Evolutionary conservation across 1,140 invertebrate genomes (phyloP), one percentile per base, ranked within the genome.

Genomic region (Magallana gigas): DNA sequence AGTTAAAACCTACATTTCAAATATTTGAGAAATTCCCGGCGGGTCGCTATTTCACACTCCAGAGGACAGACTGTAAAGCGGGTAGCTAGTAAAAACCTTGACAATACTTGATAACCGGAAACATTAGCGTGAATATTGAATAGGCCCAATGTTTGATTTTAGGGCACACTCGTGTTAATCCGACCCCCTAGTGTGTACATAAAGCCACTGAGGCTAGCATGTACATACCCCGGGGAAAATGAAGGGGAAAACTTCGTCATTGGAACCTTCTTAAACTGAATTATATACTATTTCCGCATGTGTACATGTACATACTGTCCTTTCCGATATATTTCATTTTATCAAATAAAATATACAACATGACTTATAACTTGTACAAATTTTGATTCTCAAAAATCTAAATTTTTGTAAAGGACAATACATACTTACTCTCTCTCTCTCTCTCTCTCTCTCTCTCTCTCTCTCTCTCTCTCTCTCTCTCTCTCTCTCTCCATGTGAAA

Each of bases 31-130:
- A 76, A 23, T 36, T 76, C 60, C 60, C 60, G 60, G 18, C 18
- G 60, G 68, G 68, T 12, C 36, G 68, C 68, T 76, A 76, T 76
- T 76, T 76, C 68, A 76, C 68, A 76, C 68, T 36, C 36, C 23
- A 76, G 36, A 29, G 14, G 18, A 12, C 68, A 76, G 12, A 36
- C 11, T 76, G 68, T 76, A 76, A 76, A 76, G 68, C 68, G 68
- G 68, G 68, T 76, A 76, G 64, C 18, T 8, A 18, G 8, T 68
- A 23, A 18, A 68, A 68, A 68, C 18, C 23, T 29, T 76, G 68
- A 76, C 68, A 76, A 29, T 36, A 76, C 23, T 48, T 48, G 36
- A 48, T 48, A 48, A 76, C 68, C 68, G 68, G 68, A 76, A 76
- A 76, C 68, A 76, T 29, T 76, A 29, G 36, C 23, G 36, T 76